phyloP scores from a whole-genome alignment of 2,113 vertebrate genomes.

The Zosterops japonicus region DNA sequence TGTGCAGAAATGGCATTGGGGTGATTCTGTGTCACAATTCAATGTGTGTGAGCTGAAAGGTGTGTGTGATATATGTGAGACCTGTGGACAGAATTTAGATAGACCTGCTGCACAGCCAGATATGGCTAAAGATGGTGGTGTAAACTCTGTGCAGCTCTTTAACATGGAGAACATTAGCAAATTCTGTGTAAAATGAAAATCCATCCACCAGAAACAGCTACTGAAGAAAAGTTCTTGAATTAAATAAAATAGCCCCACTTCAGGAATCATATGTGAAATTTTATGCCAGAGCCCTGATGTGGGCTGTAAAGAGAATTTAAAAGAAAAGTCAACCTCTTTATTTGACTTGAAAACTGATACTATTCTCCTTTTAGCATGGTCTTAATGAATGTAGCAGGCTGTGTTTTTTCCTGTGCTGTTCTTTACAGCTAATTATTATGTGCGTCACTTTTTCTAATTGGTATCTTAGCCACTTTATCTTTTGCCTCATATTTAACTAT shows the following conservation, averaged over 20 bases:
- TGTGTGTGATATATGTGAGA: not conserved
- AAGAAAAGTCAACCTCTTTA: not conserved
- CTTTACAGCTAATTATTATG: not conserved
- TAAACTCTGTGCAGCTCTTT: not conserved
- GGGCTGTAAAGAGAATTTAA: not conserved
- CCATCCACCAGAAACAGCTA: not conserved
- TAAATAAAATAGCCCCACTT: not conserved
- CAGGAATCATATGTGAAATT: not conserved
- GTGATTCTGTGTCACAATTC: not conserved
- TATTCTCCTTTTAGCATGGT: not conserved
- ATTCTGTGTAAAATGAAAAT: not conserved
- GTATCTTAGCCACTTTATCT: not conserved
- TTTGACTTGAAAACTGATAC: not conserved
- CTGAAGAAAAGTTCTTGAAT: not conserved
- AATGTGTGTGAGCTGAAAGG: not conserved
- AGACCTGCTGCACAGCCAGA: not conserved
- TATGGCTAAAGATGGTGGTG: not conserved
- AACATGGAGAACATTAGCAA: not conserved
- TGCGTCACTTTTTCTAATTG: not conserved
- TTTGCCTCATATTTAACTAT: not conserved
- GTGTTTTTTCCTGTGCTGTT: not conserved
- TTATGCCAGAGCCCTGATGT: not conserved
- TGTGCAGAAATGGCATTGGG: not conserved
- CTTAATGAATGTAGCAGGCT: not conserved
- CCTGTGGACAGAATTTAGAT: not conserved